Evolutionary conservation across 2,888 invertebrate genomes (phyloP), one percentile per base, ranked within the genome.

Genomic region (Eupithecia pulchellata): DNA sequence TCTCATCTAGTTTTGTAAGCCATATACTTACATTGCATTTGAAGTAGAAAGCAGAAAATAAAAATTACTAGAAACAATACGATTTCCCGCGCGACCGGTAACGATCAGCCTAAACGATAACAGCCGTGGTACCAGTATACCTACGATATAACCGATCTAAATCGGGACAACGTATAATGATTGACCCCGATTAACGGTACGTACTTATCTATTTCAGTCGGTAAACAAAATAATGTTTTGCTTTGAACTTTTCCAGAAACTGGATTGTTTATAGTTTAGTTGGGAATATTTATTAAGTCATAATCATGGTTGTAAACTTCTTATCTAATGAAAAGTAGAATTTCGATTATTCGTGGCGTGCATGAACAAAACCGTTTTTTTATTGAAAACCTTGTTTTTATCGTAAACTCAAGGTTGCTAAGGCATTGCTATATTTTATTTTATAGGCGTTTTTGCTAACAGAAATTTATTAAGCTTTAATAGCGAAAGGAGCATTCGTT

Each of bases 361-460:
- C 20, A 47, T 20, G 47, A 47, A 47, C 6, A n/a, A 8, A 20
- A 47, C 9, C 11, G 20, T 47, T 47, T 11, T 20, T 47, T 20
- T 1, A 47, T 20, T 47, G 9, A 52, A 64, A 25, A 14, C 32
- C 64, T 47, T 52, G 20, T 20, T 30, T 55, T 57, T 52, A 52
- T 55, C 29, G 39, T 8, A 32, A 47, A n/a, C 13, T 60, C 55
- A 58, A 58, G 25, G 62, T 34, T 9, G 25, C 30, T 14, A 47
- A 32, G 30, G 34, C 55, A 65, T 57, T 72, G 72, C 68, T 47
- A 27, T 66, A 29, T 20, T 62, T 63, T 57, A 62, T 65, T 68
- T 58, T 4, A 32, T 0, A 72, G 72, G 72, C 62, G 65, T 32
- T 57, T 11, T 47, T 47, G 11, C 20, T 0, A 20, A 47, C 47